Conservation (phyloP, 2,113 vertebrate species). For the Pogonocichla stellata region DNA sequence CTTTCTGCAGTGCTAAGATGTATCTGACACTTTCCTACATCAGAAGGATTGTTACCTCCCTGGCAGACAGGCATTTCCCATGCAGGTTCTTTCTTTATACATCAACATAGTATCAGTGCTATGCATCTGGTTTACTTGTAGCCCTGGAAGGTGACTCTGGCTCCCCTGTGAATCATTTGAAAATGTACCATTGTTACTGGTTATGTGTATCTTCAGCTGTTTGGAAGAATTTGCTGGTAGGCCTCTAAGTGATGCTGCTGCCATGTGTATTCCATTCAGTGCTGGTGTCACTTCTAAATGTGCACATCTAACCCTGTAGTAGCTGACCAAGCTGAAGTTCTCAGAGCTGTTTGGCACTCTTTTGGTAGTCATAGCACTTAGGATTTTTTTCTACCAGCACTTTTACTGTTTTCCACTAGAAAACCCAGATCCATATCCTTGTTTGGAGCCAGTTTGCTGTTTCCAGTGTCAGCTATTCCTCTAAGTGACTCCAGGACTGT, state of each 20-base stretch:
- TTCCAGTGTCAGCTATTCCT: not conserved
- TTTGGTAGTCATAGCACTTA: not conserved
- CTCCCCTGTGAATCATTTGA: not conserved
- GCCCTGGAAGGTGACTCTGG: not conserved
- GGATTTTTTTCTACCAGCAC: not conserved
- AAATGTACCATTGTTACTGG: not conserved
- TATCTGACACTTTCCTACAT: not conserved
- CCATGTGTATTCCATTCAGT: not conserved
- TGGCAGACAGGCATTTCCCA: not conserved
- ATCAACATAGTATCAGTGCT: not conserved
- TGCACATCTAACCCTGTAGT: not conserved
- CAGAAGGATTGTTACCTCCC: not conserved
- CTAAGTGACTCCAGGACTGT: not conserved
- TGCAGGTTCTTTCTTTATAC: not conserved
- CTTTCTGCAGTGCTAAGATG: not conserved
- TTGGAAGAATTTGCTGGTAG: not conserved
- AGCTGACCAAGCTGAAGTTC: not conserved
- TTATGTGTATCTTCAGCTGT: not conserved
- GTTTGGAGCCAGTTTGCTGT: not conserved
- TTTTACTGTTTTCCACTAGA: not conserved
- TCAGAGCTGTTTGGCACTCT: not conserved
- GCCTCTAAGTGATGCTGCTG: not conserved
- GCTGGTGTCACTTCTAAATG: not conserved
- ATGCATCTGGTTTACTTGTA: not conserved
- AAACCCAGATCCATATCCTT: not conserved